A percentile compares a stretch with the other conserved stretches of the same genome.
Evolutionary conservation across 2,113 vertebrate species (phyloP).

Genomic region (Mola mola): DNA sequence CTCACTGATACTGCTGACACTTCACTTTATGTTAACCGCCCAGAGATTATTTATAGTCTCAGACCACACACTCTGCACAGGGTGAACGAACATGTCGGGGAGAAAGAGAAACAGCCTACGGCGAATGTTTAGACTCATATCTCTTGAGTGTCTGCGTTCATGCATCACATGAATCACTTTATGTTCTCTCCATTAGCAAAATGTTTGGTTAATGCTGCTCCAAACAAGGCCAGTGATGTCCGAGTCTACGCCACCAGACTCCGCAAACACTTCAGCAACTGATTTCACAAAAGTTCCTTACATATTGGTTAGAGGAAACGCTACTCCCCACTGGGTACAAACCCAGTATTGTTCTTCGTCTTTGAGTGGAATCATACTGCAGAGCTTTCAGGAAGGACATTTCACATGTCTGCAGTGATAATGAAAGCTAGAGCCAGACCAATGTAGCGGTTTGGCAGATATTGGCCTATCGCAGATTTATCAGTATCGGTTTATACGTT

Average conservation of each 20-base stretch:
- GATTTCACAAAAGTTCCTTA: neutral
- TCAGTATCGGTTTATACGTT: no score
- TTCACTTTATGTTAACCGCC: conserved; percentile 56
- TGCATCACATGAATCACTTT: conserved; percentile 18
- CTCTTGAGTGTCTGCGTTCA: conserved; percentile 51
- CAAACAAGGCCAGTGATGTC: conserved; percentile 1
- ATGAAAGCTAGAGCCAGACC: no score
- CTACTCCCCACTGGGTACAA: conserved; percentile 10
- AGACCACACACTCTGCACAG: conserved; percentile 15
- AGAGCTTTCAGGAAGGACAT: no score
- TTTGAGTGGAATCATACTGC: neutral
- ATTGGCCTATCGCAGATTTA: no score
- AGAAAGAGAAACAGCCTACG: conserved; percentile 42
- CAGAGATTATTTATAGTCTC: conserved; percentile 65
- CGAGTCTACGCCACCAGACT: neutral
- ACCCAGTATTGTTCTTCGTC: neutral
- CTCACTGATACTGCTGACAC: conserved; percentile 54
- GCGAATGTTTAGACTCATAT: conserved; percentile 42
- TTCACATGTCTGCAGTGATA: neutral
- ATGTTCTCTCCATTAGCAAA: conserved; percentile 9
- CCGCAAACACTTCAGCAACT: neutral
- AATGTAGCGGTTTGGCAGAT: no score
- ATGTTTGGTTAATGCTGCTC: conserved; percentile 1
- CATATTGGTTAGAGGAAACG: conserved; percentile 27
- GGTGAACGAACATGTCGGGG: conserved; percentile 41